A percentile compares a stretch with the other conserved stretches of the same genome.
phyloP scores from a whole-genome alignment of 1,140 invertebrate species.

The Drosophila pachea region DNA sequence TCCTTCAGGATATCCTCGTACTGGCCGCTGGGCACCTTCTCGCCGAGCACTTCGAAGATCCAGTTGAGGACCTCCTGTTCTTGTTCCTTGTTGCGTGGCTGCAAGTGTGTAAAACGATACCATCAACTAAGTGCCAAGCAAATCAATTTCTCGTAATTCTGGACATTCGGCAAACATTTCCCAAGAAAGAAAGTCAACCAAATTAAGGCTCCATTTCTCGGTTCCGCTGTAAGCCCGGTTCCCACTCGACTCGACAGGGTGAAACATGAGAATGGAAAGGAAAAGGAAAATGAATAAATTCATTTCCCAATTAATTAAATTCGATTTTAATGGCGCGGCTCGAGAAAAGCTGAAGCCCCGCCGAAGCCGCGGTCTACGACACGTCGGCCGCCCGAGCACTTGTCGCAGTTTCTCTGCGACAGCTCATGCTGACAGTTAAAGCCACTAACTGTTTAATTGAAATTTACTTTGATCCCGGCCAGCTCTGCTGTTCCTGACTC shows the following conservation, averaged over 20 bases:
- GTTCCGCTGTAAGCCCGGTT: constrained; percentile 8
- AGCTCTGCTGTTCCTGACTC: background rate
- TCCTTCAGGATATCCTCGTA: constrained; percentile 96
- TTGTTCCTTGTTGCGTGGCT: constrained; percentile 93
- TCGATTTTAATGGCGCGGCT: constrained; percentile 49
- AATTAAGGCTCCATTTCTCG: constrained; percentile 25
- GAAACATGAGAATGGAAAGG: constrained; percentile 5
- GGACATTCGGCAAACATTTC: constrained; percentile 33
- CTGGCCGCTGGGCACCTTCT: constrained; percentile 88
- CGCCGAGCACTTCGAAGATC: constrained; percentile 93
- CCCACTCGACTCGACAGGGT: constrained; percentile 11
- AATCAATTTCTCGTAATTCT: constrained; percentile 62
- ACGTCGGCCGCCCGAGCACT: constrained; percentile 2
- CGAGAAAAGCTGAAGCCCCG: constrained; percentile 10
- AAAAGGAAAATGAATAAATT: constrained; percentile 39
- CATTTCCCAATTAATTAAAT: constrained; percentile 75
- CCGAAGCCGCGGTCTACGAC: constrained; percentile 14
- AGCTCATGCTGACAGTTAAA: constrained; percentile 55
- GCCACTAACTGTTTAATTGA: constrained; percentile 68
- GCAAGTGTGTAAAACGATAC: constrained; percentile 58
- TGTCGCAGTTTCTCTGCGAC: constrained; percentile 56
- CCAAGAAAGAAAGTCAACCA: constrained; percentile 26
- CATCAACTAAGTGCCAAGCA: constrained; percentile 44
- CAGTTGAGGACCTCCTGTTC: constrained; percentile 94
- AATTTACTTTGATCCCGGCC: constrained; percentile 46